These are phyloP conservation scores for Parazoanthus darwini DNA, from an alignment of 92 coral and sea anemone species.

Conservation along the genomic window DNA sequence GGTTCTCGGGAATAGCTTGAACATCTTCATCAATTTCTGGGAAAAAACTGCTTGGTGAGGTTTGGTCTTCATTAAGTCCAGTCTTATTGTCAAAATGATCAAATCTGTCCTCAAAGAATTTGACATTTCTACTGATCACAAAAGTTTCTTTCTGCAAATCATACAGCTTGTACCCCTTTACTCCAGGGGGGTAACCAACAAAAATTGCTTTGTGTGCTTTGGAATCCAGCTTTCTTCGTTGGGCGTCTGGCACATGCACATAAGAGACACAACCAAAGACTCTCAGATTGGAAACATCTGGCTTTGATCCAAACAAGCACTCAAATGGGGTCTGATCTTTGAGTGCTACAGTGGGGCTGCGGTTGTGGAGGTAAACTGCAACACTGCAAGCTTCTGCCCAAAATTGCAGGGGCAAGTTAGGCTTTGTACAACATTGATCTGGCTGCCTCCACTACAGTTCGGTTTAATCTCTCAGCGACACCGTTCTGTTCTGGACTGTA, in stretches of 20 bases:
- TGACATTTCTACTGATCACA: constrained; percentile 51
- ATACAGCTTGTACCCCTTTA: constrained; percentile 63
- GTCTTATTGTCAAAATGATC: constrained; percentile 39
- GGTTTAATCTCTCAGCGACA: constrained; percentile 60
- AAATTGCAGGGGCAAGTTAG: constrained; percentile 51
- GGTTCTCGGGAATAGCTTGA: constrained; percentile 25
- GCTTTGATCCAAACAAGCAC: constrained; percentile 48
- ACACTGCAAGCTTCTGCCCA: constrained; percentile 73
- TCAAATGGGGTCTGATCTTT: constrained; percentile 62
- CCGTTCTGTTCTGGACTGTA: constrained; percentile 72
- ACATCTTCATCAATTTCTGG: constrained; percentile 47
- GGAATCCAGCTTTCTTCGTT: constrained; percentile 54
- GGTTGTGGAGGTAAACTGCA: constrained; percentile 66
- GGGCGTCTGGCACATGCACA: constrained; percentile 58
- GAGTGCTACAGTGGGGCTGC: constrained; percentile 53
- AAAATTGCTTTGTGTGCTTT: constrained; percentile 56
- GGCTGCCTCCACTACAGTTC: constrained; percentile 62
- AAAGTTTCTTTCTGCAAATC: constrained; percentile 48
- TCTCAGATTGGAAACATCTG: constrained; percentile 61
- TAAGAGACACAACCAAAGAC: constrained; percentile 65
- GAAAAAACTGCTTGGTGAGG: constrained; percentile 19
- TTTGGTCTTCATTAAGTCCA: constrained; percentile 19
- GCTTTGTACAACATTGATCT: constrained; percentile 69
- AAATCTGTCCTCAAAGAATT: constrained; percentile 53
- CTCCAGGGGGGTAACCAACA: constrained; percentile 57